phyloP scores from a whole-genome alignment of 2,113 vertebrate species.

The Galbula dea region DNA sequence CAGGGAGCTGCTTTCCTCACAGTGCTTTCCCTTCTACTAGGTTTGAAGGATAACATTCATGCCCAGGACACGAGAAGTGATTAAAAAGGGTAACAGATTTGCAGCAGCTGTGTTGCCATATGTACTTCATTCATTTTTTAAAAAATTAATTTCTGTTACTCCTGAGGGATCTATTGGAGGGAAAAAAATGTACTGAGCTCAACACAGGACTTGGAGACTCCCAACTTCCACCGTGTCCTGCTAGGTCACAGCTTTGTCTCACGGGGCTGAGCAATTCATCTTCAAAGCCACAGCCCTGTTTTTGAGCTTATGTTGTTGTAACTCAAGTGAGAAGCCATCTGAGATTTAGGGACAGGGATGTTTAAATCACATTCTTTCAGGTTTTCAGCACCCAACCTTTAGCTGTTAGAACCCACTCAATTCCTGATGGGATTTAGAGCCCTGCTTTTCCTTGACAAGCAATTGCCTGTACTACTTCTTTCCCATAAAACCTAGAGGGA shows the following conservation, averaged over 20 bases:
- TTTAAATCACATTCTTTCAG: neutral
- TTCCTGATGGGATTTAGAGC: neutral
- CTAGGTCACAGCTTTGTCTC: neutral
- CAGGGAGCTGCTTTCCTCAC: neutral
- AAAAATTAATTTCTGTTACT: conserved; percentile 8
- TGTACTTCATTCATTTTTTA: conserved; percentile 19
- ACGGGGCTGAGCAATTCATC: neutral
- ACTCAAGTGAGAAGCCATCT: neutral
- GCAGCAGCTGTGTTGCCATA: conserved; percentile 49
- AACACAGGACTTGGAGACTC: neutral
- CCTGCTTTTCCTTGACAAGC: neutral
- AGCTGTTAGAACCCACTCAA: neutral
- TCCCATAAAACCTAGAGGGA: neutral
- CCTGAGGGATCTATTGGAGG: neutral
- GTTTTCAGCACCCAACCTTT: neutral
- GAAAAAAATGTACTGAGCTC: neutral
- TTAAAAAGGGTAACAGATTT: conserved; percentile 56
- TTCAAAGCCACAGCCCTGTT: neutral
- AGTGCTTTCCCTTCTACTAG: neutral
- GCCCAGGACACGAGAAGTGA: neutral
- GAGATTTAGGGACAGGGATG: neutral
- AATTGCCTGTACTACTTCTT: neutral
- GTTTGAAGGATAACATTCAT: conserved; percentile 2
- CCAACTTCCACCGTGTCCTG: neutral
- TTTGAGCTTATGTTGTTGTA: neutral